phyloP scores from a whole-genome alignment of 2,113 vertebrate species.

The Bambusicola thoracicus region DNA sequence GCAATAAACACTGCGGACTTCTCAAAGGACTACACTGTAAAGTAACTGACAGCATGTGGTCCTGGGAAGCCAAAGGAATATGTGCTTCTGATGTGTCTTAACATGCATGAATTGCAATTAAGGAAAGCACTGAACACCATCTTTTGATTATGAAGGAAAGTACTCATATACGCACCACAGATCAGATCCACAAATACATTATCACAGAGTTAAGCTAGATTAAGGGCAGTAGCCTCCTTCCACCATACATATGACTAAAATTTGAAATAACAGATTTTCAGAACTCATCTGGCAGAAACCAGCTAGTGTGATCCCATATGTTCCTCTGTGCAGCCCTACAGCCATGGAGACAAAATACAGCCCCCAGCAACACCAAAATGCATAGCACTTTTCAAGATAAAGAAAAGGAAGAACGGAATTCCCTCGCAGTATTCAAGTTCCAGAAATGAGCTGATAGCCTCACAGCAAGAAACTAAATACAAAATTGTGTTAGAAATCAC shows the following conservation, averaged over 20 bases:
- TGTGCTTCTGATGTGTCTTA: neutral
- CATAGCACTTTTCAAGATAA: neutral
- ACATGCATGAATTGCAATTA: neutral
- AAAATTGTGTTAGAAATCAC: neutral
- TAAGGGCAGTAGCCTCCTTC: neutral
- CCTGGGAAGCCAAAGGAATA: neutral
- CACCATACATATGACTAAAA: neutral
- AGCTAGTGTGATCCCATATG: neutral
- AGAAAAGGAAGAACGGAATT: neutral
- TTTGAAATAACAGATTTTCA: neutral
- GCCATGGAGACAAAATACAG: neutral
- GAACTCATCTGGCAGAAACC: neutral
- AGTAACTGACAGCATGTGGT: neutral
- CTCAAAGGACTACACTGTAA: neutral
- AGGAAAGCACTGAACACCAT: neutral
- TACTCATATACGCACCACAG: neutral
- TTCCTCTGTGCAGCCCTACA: neutral
- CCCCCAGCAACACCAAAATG: neutral
- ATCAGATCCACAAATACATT: neutral
- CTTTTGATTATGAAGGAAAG: neutral
- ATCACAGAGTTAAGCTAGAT: neutral
- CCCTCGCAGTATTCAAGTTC: neutral
- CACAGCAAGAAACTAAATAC: neutral
- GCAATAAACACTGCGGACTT: neutral
- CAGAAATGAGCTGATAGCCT: accelerated